These are phyloP conservation scores for Ephydatia muelleri DNA, from an alignment of 37 sponge, comb jelly and placozoan genomes.

Conservation along the genomic window DNA sequence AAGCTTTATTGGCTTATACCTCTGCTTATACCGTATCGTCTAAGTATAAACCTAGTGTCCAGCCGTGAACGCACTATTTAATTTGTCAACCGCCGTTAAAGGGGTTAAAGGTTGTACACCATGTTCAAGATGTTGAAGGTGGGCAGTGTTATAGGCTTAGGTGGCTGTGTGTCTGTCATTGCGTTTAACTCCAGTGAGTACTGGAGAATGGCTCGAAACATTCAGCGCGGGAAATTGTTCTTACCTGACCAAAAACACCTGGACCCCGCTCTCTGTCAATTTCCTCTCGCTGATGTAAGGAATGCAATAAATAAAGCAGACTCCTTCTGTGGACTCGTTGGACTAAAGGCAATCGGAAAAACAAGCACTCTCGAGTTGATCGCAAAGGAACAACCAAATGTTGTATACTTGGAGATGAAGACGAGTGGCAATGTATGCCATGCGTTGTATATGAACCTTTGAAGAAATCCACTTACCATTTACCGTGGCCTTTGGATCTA, in stretches of 20 bases:
- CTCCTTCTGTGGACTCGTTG: constrained; percentile 1
- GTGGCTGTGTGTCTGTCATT: too few species aligned
- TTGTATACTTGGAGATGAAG: neutral
- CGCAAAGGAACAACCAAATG: constrained; percentile 1
- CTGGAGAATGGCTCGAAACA: too few species aligned
- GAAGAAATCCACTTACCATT: neutral
- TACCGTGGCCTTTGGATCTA: neutral
- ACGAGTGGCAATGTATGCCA: neutral
- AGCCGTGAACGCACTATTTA: too few species aligned
- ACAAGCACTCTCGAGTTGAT: neutral
- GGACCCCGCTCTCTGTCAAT: neutral
- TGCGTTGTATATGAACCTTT: neutral
- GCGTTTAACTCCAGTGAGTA: neutral
- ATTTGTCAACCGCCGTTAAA: too few species aligned
- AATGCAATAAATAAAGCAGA: neutral
- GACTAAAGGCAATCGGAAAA: constrained; percentile 1
- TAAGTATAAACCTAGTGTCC: too few species aligned
- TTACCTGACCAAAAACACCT: neutral
- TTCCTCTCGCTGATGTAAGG: neutral
- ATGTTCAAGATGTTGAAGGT: too few species aligned
- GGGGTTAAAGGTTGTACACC: too few species aligned
- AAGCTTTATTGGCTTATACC: too few species aligned
- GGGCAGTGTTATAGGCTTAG: too few species aligned
- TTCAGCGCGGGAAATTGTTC: too few species aligned
- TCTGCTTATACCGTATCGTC: too few species aligned